These are phyloP conservation scores for Enteromius mattozi DNA, from an alignment of 2,797 vertebrate genomes.

Conservation along the genomic window DNA sequence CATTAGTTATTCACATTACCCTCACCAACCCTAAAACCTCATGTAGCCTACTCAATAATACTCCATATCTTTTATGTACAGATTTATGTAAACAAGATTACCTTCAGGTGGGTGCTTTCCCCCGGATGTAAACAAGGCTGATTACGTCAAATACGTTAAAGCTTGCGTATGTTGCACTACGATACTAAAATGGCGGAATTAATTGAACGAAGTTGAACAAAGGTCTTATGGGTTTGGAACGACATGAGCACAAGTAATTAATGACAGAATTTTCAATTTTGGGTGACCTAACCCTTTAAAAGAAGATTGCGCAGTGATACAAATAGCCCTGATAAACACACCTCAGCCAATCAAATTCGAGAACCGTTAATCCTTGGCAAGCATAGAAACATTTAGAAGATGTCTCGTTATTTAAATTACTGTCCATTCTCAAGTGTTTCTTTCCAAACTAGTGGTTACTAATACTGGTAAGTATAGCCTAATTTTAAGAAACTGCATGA, in stretches of 20 bases:
- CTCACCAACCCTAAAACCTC: not conserved
- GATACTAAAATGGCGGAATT: too few relatives aligned
- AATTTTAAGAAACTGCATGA: not conserved
- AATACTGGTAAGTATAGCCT: not conserved
- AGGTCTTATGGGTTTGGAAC: too few relatives aligned
- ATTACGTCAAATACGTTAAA: too few relatives aligned
- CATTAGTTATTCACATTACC: not conserved
- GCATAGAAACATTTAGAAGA: not conserved
- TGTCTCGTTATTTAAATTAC: not conserved
- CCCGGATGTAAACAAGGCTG: too few relatives aligned
- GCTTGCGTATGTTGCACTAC: too few relatives aligned
- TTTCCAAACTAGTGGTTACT: not conserved
- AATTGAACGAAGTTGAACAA: too few relatives aligned
- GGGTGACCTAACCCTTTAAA: too few relatives aligned
- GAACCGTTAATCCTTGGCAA: not conserved
- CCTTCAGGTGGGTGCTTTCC: too few relatives aligned
- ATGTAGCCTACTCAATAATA: not conserved
- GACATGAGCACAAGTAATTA: too few relatives aligned
- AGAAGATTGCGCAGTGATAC: not conserved
- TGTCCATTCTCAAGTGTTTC: not conserved
- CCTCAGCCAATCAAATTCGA: not conserved
- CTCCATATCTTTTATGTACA: not conserved
- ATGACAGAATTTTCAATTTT: too few relatives aligned
- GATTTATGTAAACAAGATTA: not conserved
- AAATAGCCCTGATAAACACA: not conserved